Conservation (phyloP, 2,888 invertebrate species). For the Metallyticus violacea region DNA sequence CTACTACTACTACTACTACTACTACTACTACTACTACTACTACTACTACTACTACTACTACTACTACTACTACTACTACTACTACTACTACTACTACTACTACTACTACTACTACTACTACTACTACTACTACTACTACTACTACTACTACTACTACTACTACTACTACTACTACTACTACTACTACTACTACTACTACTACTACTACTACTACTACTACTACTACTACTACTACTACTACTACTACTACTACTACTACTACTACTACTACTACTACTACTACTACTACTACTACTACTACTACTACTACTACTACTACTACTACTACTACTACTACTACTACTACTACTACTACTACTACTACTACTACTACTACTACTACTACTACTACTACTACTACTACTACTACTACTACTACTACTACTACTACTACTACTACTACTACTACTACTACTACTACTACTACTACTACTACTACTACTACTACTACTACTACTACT, state of each 20-base stretch:
- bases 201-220: constrained; percentile 30
- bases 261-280: constrained; percentile 29
- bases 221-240: constrained; percentile 28
- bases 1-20: constrained; percentile 12
- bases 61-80: constrained; percentile 9
- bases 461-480: constrained; percentile 30
- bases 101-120: constrained; percentile 8
- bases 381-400: constrained; percentile 30
- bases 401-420: constrained; percentile 30
- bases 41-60: constrained; percentile 9
- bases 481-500: constrained; percentile 29
- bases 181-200: constrained; percentile 29
- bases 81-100: constrained; percentile 12
- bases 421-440: constrained; percentile 30
- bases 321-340: constrained; percentile 29
- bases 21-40: constrained; percentile 9
- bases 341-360: constrained; percentile 30
- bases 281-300: constrained; percentile 29
- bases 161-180: constrained; percentile 25
- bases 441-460: constrained; percentile 30
- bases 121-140: not conserved
- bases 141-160: not conserved
- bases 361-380: constrained; percentile 30
- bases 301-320: constrained; percentile 30
- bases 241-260: constrained; percentile 29